Evolutionary conservation across 2,113 vertebrate genomes (phyloP), one percentile per base, ranked within the genome.

Genomic region (Brachirus orientalis): DNA sequence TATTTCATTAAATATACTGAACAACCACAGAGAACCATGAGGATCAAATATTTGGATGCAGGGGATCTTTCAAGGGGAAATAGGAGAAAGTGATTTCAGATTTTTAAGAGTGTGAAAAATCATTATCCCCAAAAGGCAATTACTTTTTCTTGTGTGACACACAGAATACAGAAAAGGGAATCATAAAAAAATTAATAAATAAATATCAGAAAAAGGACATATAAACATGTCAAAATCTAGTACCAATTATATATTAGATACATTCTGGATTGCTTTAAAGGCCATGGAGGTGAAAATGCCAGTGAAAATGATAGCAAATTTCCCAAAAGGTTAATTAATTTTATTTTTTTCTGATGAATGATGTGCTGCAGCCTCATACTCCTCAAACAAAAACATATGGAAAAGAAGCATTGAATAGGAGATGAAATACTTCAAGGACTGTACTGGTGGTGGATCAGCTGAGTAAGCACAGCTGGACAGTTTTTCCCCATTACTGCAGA

Each of bases 1-100:
- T 85, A 91, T 92, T 93, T 93, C 89, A 94, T 93, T 94, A 92
- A 93, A 89, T 89, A 87, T 86, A 89, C 83, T 77, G 83, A 90
- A 63, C 68, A 84, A 64, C 58, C 47, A 17, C 84, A 73, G 62
- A 87, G 28, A 14, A 43, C 14, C 73, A 56, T 79, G 84, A 12
- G 65, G 82, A 83, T 94, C 79, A 64, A 87, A 91, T 88, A 91
- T 88, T 74, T 90, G 72, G 65, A 89, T 89, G 74, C 80, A 86
- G 75, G 36, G 77, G 13, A 57, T 86, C 40, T 6, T 68, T 73
- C 8, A 43, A 19, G 13, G 17, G 19, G 71, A 54, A 4, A 2
- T 58, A 60, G 71, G 90, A 10, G 35, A 43, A 77, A 70, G 66
- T 7, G 53, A 67, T 38, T 53, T 46, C 8, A 47, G 45, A 40